phyloP scores from a whole-genome alignment of 2,797 vertebrate genomes.

The Thamnophis elegans region DNA sequence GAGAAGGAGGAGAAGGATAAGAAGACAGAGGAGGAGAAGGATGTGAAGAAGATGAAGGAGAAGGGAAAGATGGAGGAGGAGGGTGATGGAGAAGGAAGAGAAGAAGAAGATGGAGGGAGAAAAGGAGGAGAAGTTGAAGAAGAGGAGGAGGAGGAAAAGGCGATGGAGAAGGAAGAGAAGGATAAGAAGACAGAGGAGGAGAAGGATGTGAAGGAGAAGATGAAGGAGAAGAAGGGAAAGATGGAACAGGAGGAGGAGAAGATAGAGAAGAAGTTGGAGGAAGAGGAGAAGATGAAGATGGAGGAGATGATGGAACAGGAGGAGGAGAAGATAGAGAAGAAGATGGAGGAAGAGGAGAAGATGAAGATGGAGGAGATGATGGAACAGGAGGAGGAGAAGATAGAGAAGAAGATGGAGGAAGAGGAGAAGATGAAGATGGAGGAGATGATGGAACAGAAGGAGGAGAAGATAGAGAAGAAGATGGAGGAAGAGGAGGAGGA shows the following conservation, averaged over 20 bases:
- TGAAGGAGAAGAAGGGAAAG: background rate
- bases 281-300: background rate
- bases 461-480: background rate
- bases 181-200: too few species aligned
- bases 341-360: background rate
- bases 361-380: too few species aligned
- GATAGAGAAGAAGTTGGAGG: too few species aligned
- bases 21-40: too few species aligned
- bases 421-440: fast-evolving
- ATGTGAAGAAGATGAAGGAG: too few species aligned
- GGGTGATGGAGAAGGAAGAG: too few species aligned
- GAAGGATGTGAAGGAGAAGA: background rate
- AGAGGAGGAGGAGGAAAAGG: too few species aligned
- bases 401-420: background rate
- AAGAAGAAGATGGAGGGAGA: too few species aligned
- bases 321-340: background rate
- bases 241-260: background rate
- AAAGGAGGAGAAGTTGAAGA: too few species aligned
- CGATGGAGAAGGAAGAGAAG: background rate
- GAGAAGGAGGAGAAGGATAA: too few species aligned
- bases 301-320: background rate
- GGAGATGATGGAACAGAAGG: background rate
- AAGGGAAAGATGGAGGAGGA: too few species aligned
- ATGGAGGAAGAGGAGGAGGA: background rate
- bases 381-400: background rate